These are phyloP conservation scores for Amiota minor DNA, from an alignment of 2,888 invertebrate genomes.

Conservation along the genomic window DNA sequence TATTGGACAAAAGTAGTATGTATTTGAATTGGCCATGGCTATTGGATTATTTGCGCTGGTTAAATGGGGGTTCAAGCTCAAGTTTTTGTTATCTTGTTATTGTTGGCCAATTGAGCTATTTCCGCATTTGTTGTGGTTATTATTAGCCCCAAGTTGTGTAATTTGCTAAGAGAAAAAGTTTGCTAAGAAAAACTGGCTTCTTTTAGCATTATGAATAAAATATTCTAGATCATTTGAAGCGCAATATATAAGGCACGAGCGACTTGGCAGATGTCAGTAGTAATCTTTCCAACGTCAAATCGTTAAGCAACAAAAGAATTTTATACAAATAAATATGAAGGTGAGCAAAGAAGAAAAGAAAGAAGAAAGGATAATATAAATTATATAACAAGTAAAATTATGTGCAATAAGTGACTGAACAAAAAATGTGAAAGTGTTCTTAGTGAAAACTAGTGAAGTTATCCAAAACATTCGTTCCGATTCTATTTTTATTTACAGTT, in stretches of 20 bases:
- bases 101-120: slow-evolving; percentile 40
- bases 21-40: slow-evolving; percentile 46
- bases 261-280: slow-evolving; percentile 61
- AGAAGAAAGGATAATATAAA: slow-evolving; percentile 24
- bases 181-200: slow-evolving; percentile 15
- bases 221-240: slow-evolving; percentile 4
- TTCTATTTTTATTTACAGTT: slow-evolving; percentile 57
- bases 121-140: slow-evolving; percentile 52
- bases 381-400: slow-evolving; percentile 9
- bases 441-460: no score
- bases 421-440: background rate
- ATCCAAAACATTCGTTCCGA: background rate
- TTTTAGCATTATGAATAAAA: slow-evolving; percentile 2
- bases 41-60: slow-evolving; percentile 45
- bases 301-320: slow-evolving; percentile 51
- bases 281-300: slow-evolving; percentile 66
- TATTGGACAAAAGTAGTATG: slow-evolving; percentile 5
- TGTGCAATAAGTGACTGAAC: background rate
- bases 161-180: slow-evolving; percentile 12
- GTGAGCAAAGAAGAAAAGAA: slow-evolving; percentile 49
- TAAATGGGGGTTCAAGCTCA: slow-evolving; percentile 42
- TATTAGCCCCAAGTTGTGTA: background rate
- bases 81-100: slow-evolving; percentile 35
- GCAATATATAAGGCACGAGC: slow-evolving; percentile 61
- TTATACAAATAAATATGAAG: slow-evolving; percentile 69